Evolutionary conservation across 2,797 vertebrate species (phyloP), one percentile per base, ranked within the genome.

Genomic region (Danio choprae): DNA sequence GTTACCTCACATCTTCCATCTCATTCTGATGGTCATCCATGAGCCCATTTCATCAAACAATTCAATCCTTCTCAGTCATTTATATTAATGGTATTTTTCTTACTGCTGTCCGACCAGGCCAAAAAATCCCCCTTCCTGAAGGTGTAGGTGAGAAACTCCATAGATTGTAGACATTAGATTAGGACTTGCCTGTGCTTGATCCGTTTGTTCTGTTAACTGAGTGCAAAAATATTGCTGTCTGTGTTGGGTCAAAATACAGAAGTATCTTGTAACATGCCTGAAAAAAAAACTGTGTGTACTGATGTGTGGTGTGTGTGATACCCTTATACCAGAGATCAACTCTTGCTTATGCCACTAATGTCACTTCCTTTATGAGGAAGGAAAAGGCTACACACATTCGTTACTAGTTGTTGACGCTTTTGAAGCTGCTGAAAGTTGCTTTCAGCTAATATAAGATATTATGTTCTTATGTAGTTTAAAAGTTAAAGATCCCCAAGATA

Each of bases 41-140:
- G 6, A 72, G 58, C 58, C 68, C 29, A 72, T 79, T 72, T 79
- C 73, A 55, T 18, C 36, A 48, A 76, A n/a, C 12, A 55, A 63
- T 62, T n/a, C 29, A 29, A 3, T 29, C 29, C 29, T 29, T 29
- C 46, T 87, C 91, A 84, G 80, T 88, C 81, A 77, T 86, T 83
- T 22, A 62, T 90, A 73, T 87, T 92, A 88, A 90, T 84, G 69
- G 63, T 92, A 55, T 84, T 86, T 91, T 91, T 90, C 88, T 71
- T 90, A 79, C 86, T 58, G 77, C 88, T 89, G 84, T 90, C 87
- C 89, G 87, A 85, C 93, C 89, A 96, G 95, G 95, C 90, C 95
- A 95, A 89, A 95, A 94, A 94, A 89, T 95, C 86, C 90, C 93
- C 85, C 91, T 95, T 85, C 91, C 89, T 55, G 95, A 95, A 92